Percentiles rank a stretch among this genome's conserved stretches.
phyloP scores from a whole-genome alignment of 2,888 invertebrate species.

The Aspidiotus destructor region DNA sequence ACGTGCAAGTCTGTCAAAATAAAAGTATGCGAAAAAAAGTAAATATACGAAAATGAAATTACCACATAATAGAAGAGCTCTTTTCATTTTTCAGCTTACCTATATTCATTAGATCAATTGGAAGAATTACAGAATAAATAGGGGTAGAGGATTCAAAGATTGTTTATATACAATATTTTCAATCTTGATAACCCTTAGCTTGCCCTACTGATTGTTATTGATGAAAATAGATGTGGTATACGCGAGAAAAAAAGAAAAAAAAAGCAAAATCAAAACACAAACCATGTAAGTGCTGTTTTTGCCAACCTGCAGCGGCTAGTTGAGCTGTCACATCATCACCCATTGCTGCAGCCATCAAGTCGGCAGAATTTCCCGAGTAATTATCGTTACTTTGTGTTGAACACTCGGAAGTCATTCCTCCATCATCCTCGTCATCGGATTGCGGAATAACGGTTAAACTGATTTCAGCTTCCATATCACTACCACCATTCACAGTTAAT shows the following conservation, averaged over 20 bases:
- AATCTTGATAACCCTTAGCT: too few relatives aligned
- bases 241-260: constrained; percentile 33
- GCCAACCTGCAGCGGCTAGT: constrained; percentile 83
- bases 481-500: constrained; percentile 18
- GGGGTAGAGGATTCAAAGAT: too few relatives aligned
- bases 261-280: constrained; percentile 33
- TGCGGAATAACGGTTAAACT: constrained; percentile 36
- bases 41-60: too few relatives aligned
- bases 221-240: constrained; percentile 13
- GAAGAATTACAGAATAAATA: too few relatives aligned
- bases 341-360: constrained; percentile 74
- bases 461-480: constrained; percentile 33
- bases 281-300: constrained; percentile 46
- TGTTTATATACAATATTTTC: too few relatives aligned
- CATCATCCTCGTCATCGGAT: constrained; percentile 64
- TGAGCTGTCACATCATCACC: constrained; percentile 93
- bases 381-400: constrained; percentile 41
- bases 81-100: too few relatives aligned
- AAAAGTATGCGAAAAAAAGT: too few relatives aligned
- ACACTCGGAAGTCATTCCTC: constrained; percentile 48
- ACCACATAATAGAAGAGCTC: too few relatives aligned
- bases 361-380: constrained; percentile 63
- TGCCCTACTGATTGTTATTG: too few relatives aligned
- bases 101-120: too few relatives aligned
- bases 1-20: too few relatives aligned